phyloP scores from a whole-genome alignment of 2,888 invertebrate genomes.

The Peribatodes rhomboidaria region DNA sequence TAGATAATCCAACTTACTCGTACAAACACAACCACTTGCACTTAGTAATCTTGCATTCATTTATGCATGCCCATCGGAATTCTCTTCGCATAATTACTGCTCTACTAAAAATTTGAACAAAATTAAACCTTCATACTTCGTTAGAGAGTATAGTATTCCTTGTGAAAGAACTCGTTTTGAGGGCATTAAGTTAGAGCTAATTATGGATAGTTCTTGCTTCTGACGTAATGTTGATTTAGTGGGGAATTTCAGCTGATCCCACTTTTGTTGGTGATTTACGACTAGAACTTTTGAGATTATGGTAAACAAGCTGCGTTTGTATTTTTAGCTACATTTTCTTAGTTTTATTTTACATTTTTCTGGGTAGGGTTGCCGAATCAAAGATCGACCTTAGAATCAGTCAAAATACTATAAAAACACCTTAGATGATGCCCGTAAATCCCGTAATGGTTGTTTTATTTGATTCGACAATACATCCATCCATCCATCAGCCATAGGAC shows the following conservation, averaged over 20 bases:
- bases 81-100: constrained; percentile 11
- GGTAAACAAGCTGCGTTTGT: not conserved
- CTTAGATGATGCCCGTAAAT: too few species aligned
- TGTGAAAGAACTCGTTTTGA: not conserved
- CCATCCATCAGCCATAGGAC: too few species aligned
- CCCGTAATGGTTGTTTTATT: too few species aligned
- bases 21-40: constrained; percentile 15
- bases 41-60: constrained; percentile 21
- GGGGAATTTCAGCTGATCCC: constrained; percentile 14
- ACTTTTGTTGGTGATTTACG: constrained; percentile 8
- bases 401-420: too few species aligned
- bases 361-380: too few species aligned
- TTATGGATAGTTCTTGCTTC: constrained; percentile 19
- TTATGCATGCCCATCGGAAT: constrained; percentile 20
- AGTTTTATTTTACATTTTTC: too few species aligned
- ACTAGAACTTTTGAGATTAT: not conserved
- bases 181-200: constrained; percentile 16
- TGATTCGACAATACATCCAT: too few species aligned
- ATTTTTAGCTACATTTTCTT: not conserved
- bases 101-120: not conserved
- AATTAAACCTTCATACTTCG: not conserved
- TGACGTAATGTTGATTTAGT: constrained; percentile 31
- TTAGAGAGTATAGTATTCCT: constrained; percentile 2
- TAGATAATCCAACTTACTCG: not conserved
- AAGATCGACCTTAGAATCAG: too few species aligned